Percentiles rank a stretch among this genome's conserved stretches.
Conservation (phyloP, 1,140 invertebrate species). For the Ips nitidus region DNA sequence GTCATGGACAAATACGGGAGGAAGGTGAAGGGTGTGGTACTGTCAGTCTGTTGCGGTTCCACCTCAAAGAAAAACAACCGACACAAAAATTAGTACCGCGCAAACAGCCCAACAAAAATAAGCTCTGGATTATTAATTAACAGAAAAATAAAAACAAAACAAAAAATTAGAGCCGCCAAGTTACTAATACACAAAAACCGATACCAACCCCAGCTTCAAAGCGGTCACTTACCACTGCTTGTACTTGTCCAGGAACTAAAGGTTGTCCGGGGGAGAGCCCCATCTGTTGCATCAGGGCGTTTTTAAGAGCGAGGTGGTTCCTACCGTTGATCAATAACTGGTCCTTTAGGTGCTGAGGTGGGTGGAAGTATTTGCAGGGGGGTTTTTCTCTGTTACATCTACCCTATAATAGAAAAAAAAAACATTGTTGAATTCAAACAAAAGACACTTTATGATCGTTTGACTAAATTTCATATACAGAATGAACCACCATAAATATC, state of each 20-base stretch:
- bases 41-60: slow-evolving; percentile 44
- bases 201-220: neutral
- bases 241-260: slow-evolving; percentile 86
- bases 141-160: slow-evolving; percentile 14
- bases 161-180: neutral
- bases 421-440: neutral
- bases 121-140: no score
- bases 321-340: slow-evolving; percentile 99
- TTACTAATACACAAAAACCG: slow-evolving; percentile 10
- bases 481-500: no score
- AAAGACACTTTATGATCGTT: no score
- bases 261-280: slow-evolving; percentile 84
- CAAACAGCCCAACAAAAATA: slow-evolving; percentile 9
- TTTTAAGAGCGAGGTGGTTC: slow-evolving; percentile 98
- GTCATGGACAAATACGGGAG: slow-evolving; percentile 50
- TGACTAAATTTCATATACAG: no score
- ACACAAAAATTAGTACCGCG: slow-evolving; percentile 41
- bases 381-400: slow-evolving; percentile 99
- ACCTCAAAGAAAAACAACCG: slow-evolving; percentile 48
- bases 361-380: slow-evolving; percentile 99
- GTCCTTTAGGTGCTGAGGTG: slow-evolving; percentile 98
- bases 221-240: slow-evolving; percentile 77
- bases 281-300: slow-evolving; percentile 95
- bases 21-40: slow-evolving; percentile 47
- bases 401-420: slow-evolving; percentile 72